phyloP scores from a whole-genome alignment of 2,888 invertebrate genomes.

The Drosophila silvestris region DNA sequence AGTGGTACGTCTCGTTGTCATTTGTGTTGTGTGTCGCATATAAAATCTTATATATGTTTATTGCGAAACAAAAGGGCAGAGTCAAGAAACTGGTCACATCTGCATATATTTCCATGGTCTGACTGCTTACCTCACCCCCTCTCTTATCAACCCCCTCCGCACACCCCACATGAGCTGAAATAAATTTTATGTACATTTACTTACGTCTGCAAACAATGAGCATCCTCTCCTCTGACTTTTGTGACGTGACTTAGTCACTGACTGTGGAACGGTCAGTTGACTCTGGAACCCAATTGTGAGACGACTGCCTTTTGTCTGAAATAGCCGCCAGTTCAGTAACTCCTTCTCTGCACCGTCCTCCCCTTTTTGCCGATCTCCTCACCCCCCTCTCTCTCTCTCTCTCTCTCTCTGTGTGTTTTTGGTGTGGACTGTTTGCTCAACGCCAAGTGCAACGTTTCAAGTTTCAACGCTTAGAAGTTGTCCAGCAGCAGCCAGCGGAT shows the following conservation, averaged over 20 bases:
- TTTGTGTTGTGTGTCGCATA: conserved; percentile 55
- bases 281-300: conserved; percentile 37
- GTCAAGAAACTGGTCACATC: conserved; percentile 71
- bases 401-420: background rate
- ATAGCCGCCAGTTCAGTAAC: conserved; percentile 37
- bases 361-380: too few relatives aligned
- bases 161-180: conserved; percentile 60
- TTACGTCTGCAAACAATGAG: conserved; percentile 78
- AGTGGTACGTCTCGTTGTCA: conserved; percentile 31
- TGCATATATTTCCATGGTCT: conserved; percentile 70
- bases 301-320: conserved; percentile 52
- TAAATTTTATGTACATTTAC: conserved; percentile 80
- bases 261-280: conserved; percentile 38
- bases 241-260: conserved; percentile 71
- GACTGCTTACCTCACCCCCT: background rate
- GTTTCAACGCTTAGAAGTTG: conserved; percentile 48
- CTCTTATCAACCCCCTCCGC: background rate
- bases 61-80: conserved; percentile 71
- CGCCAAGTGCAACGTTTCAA: conserved; percentile 75
- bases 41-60: conserved; percentile 68
- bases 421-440: conserved; percentile 50
- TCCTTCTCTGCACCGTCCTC: conserved; percentile 30
- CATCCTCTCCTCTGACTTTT: conserved; percentile 50
- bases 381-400: background rate
- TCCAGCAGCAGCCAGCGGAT: conserved; percentile 16